phyloP scores from a whole-genome alignment of 2,797 vertebrate species.

The Emys orbicularis region DNA sequence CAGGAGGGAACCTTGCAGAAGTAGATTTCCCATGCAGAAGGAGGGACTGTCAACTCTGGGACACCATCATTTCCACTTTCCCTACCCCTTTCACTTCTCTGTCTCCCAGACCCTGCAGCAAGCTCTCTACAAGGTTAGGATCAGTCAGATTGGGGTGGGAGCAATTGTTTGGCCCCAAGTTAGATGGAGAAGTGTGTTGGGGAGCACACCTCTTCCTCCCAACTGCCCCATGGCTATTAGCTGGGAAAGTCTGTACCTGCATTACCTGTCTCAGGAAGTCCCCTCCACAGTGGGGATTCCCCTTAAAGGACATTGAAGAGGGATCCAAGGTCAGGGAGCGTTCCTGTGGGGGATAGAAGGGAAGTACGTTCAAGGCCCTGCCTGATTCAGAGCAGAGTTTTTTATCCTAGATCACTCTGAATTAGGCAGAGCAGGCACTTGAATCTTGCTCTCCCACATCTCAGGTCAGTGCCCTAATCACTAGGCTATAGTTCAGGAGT shows the following conservation, averaged over 20 bases:
- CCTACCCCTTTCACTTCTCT: neutral
- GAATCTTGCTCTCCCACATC: neutral
- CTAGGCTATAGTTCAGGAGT: no score
- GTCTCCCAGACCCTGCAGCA: neutral
- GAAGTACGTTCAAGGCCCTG: neutral
- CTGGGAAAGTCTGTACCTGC: neutral
- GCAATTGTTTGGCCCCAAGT: neutral
- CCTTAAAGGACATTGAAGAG: accelerated
- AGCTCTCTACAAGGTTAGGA: accelerated
- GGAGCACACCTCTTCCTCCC: neutral
- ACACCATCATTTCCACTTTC: neutral
- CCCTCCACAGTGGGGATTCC: neutral
- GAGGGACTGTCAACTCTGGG: neutral
- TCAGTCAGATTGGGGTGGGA: neutral
- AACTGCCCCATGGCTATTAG: neutral
- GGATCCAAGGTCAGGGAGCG: neutral
- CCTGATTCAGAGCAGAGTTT: accelerated
- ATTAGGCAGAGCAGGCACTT: neutral
- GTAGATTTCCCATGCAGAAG: slow-evolving; percentile 16
- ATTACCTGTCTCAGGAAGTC: neutral
- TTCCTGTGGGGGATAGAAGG: neutral
- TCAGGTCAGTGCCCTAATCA: no score
- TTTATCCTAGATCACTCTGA: neutral
- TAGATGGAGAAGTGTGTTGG: accelerated
- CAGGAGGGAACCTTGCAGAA: neutral